Conservation (phyloP, 30 jellyfish, hydroid and myxozoan species). For the Turritopsis dohrnii region DNA sequence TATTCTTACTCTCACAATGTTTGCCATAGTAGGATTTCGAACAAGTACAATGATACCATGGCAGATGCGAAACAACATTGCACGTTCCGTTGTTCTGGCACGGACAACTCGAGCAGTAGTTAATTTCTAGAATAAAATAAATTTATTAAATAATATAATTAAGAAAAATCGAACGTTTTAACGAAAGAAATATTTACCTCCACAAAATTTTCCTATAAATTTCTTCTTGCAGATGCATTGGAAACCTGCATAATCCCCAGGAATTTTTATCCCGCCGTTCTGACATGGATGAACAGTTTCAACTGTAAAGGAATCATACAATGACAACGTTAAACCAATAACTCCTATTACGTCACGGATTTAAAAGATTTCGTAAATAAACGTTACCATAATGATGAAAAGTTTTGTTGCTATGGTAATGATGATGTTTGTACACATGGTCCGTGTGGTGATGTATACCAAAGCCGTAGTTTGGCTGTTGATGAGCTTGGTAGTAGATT, state of each 20-base stretch:
- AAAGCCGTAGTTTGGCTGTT: not conserved
- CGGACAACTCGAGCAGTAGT: not conserved
- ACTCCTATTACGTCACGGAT: too few relatives aligned
- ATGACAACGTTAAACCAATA: too few relatives aligned
- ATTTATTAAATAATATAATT: too few relatives aligned
- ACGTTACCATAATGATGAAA: not conserved
- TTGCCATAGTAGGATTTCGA: constrained; percentile 7
- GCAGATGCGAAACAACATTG: not conserved
- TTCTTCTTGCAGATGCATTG: constrained; percentile 4
- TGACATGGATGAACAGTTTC: constrained; percentile 10
- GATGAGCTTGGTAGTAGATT: not conserved
- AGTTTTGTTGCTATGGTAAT: not conserved
- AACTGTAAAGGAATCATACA: not conserved
- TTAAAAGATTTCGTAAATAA: too few relatives aligned
- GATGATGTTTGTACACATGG: not conserved
- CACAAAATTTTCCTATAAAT: not conserved
- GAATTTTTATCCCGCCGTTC: constrained; percentile 12
- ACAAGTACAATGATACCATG: constrained; percentile 14
- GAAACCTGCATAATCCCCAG: not conserved
- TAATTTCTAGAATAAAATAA: not conserved
- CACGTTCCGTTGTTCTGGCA: constrained; percentile 8
- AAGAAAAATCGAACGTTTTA: too few relatives aligned
- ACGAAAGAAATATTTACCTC: too few relatives aligned
- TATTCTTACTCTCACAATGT: constrained; percentile 35
- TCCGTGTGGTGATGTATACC: not conserved